Percentiles rank a stretch among this genome's conserved stretches.
These are phyloP conservation scores for Lerista edwardsae DNA, from an alignment of 2,797 vertebrate species.

Conservation along the genomic window DNA sequence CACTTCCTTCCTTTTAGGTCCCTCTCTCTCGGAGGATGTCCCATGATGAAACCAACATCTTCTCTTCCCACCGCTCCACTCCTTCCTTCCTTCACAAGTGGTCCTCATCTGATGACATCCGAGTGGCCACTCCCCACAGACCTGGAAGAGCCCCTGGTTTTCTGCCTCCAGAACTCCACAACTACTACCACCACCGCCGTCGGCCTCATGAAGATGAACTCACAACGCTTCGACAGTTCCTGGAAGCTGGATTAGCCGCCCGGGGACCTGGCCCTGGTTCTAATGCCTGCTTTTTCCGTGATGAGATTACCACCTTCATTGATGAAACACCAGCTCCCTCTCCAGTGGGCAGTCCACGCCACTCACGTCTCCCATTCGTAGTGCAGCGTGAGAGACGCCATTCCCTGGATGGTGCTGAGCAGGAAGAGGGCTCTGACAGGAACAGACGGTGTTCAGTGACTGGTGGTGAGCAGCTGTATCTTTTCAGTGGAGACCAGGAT, in stretches of 20 bases:
- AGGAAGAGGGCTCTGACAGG: conserved; percentile 48
- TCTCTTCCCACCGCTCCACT: conserved; percentile 75
- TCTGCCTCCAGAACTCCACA: conserved; percentile 70
- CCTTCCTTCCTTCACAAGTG: conserved; percentile 82
- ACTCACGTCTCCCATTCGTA: conserved; percentile 67
- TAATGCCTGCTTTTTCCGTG: conserved; percentile 79
- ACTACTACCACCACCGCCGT: conserved; percentile 71
- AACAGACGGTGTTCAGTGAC: conserved; percentile 74
- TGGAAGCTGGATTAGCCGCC: conserved; percentile 73
- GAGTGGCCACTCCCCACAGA: conserved; percentile 71
- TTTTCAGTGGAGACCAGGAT: conserved; percentile 43
- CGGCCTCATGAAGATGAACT: conserved; percentile 73
- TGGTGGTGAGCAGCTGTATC: conserved; percentile 62
- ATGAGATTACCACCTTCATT: conserved; percentile 83
- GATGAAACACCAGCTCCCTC: conserved; percentile 81
- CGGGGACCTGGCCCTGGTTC: conserved; percentile 71
- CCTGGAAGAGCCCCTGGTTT: conserved; percentile 62
- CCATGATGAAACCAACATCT: conserved; percentile 82
- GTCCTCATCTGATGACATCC: conserved; percentile 83
- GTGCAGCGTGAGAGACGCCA: conserved; percentile 68
- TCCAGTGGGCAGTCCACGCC: conserved; percentile 77
- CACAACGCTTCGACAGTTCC: conserved; percentile 78
- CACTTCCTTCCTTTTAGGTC: conserved; percentile 68
- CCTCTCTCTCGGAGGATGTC: conserved; percentile 81
- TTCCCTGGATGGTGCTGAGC: conserved; percentile 68